phyloP scores from a whole-genome alignment of 35 echinoderm and acorn worm genomes.

The Apostichopus californicus region DNA sequence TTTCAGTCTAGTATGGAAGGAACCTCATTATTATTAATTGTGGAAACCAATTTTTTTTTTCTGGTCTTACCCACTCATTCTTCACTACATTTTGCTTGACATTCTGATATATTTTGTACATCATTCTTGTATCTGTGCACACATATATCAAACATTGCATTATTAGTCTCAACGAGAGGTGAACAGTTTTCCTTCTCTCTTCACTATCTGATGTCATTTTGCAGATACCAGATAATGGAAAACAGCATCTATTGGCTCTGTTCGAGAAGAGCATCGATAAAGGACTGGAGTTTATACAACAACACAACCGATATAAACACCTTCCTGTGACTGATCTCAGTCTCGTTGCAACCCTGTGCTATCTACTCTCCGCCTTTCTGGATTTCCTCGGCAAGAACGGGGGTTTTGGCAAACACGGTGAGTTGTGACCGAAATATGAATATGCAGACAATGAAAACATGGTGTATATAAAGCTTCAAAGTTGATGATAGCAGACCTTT shows the following conservation, averaged over 20 bases:
- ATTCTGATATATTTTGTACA: too few relatives aligned
- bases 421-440: not conserved
- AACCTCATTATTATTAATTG: too few relatives aligned
- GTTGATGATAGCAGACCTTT: too few relatives aligned
- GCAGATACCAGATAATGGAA: slow-evolving; percentile 90
- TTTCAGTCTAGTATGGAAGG: too few relatives aligned
- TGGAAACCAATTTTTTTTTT: too few relatives aligned
- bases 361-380: slow-evolving; percentile 81
- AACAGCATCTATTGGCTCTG: slow-evolving; percentile 72
- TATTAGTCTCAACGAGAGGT: too few relatives aligned
- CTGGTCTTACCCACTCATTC: too few relatives aligned
- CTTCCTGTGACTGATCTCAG: slow-evolving; percentile 76
- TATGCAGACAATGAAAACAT: too few relatives aligned
- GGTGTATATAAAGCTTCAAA: too few relatives aligned
- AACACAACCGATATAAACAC: slow-evolving; percentile 64
- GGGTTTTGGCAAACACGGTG: slow-evolving; percentile 85
- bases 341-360: slow-evolving; percentile 75
- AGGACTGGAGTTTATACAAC: slow-evolving; percentile 71
- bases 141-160: too few relatives aligned
- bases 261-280: slow-evolving; percentile 95
- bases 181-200: not conserved
- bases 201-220: not conserved
- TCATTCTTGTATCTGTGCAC: too few relatives aligned
- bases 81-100: too few relatives aligned
- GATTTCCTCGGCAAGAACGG: slow-evolving; percentile 90